A percentile compares a stretch with the other conserved stretches of the same genome.
Conservation (phyloP, 2,797 vertebrate genomes). For the Champsocephalus esox region DNA sequence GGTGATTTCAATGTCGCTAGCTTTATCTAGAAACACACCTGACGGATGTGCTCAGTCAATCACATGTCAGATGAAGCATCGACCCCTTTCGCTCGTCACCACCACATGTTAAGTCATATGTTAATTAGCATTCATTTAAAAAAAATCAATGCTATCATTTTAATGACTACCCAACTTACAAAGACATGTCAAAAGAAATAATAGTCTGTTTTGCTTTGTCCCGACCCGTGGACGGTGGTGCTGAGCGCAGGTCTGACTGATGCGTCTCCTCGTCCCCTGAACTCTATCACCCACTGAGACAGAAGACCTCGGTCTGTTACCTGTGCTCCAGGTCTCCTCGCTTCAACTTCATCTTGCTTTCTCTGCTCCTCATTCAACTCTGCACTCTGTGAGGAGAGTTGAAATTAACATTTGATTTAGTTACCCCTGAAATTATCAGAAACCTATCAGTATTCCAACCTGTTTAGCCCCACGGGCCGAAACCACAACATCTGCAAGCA, state of each 20-base stretch:
- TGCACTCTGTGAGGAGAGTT: background rate
- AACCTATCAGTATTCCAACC: background rate
- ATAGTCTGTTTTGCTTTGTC: background rate
- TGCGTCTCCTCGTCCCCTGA: slow-evolving; percentile 47
- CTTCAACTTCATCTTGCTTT: background rate
- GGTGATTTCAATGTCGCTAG: too few relatives aligned
- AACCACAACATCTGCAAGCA: too few relatives aligned
- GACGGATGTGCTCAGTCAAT: too few relatives aligned
- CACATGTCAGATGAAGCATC: too few relatives aligned
- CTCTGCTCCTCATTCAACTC: background rate
- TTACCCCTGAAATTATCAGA: background rate
- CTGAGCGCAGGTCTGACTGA: slow-evolving; percentile 44
- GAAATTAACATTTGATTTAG: background rate
- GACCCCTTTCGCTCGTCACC: background rate
- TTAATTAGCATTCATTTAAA: background rate
- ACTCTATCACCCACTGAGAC: slow-evolving; percentile 42
- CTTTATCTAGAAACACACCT: too few relatives aligned
- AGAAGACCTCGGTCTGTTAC: slow-evolving; percentile 15
- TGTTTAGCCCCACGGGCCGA: too few relatives aligned
- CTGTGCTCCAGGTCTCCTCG: slow-evolving; percentile 27
- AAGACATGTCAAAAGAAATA: background rate
- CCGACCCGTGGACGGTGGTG: background rate
- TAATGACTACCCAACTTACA: background rate
- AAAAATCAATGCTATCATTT: background rate
- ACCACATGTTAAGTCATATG: background rate